These are phyloP conservation scores for Empidonax traillii DNA, from an alignment of 2,113 vertebrate genomes.

Conservation along the genomic window DNA sequence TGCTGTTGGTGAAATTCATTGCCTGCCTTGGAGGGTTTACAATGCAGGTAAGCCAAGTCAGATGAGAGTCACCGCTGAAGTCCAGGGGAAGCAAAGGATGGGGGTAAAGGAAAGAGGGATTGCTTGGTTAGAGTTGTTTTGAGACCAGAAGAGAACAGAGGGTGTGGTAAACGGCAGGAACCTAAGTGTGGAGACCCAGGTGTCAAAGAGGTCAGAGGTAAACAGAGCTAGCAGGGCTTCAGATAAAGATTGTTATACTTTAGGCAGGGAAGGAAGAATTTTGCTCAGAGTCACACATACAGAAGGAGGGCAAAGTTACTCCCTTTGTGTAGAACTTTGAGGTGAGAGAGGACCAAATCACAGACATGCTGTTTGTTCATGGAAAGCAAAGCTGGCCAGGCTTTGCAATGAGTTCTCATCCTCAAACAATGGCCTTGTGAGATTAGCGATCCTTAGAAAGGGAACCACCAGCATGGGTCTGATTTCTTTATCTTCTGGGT, in stretches of 20 bases:
- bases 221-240: neutral
- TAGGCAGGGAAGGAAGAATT: neutral
- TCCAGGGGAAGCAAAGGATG: neutral
- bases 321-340: neutral
- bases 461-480: conserved; percentile 19
- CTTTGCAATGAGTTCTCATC: neutral
- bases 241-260: neutral
- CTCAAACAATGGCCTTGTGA: conserved; percentile 13
- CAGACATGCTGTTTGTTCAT: neutral
- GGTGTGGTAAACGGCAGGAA: neutral
- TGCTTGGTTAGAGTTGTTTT: neutral
- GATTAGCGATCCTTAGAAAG: conserved; percentile 18
- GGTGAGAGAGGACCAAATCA: neutral
- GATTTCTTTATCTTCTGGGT: conserved; percentile 27
- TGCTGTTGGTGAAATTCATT: neutral
- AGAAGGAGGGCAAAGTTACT: neutral
- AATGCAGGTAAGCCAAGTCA: neutral
- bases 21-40: neutral
- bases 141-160: neutral
- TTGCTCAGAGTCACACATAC: neutral
- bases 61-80: neutral
- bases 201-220: neutral
- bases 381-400: neutral
- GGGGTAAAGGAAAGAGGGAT: neutral
- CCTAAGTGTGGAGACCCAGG: neutral